phyloP scores from a whole-genome alignment of 2,888 invertebrate species.

The Spodoptera picta region DNA sequence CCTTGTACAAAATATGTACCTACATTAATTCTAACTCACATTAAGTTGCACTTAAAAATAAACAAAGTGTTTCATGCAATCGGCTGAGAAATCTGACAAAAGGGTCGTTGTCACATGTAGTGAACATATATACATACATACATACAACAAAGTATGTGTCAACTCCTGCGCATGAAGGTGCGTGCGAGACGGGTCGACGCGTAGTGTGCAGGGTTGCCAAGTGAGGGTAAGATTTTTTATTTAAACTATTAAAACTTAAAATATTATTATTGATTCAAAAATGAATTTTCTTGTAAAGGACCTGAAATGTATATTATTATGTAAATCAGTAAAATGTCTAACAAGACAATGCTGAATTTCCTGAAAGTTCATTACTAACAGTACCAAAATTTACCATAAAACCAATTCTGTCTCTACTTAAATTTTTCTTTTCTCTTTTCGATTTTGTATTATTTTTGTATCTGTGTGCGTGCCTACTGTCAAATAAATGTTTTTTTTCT shows the following conservation, averaged over 20 bases:
- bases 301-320: too few relatives aligned
- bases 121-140: conserved; percentile 37
- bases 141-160: conserved; percentile 14
- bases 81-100: conserved; percentile 48
- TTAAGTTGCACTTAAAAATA: conserved; percentile 12
- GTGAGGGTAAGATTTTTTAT: background rate
- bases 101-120: conserved; percentile 56
- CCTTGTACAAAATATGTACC: too few relatives aligned
- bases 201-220: conserved; percentile 21
- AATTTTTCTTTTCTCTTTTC: too few relatives aligned
- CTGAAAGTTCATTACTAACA: too few relatives aligned
- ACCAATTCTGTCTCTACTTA: too few relatives aligned
- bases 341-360: too few relatives aligned
- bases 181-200: conserved; percentile 50
- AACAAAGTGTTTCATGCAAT: conserved; percentile 27
- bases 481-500: too few relatives aligned
- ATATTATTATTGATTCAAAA: background rate
- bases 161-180: conserved; percentile 34
- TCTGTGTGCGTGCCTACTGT: too few relatives aligned
- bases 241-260: background rate
- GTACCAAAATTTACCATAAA: too few relatives aligned
- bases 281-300: too few relatives aligned
- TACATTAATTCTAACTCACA: background rate
- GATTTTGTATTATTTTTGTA: too few relatives aligned
- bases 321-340: too few relatives aligned